Evolutionary conservation across 2,113 vertebrate species (phyloP).

Genomic region (Pipa parva): DNA sequence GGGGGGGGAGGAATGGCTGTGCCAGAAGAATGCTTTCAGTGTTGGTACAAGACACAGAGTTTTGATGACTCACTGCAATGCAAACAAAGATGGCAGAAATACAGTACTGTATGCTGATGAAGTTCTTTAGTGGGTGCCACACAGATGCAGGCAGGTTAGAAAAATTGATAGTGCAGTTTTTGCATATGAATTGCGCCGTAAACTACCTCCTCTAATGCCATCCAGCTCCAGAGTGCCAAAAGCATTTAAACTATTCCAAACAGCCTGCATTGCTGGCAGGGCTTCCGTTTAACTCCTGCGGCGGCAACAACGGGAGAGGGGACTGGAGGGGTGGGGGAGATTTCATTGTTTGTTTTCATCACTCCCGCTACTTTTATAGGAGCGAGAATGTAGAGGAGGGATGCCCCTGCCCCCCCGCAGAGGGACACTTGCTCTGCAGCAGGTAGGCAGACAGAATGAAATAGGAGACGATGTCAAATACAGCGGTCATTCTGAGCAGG

Average conservation of each 20-base stretch:
- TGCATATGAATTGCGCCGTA: constrained; percentile 72
- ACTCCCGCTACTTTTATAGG: neutral
- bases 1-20: constrained; percentile 57
- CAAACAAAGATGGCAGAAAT: constrained; percentile 82
- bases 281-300: constrained; percentile 42
- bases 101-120: constrained; percentile 67
- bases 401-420: neutral
- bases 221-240: constrained; percentile 63
- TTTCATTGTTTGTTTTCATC: constrained; percentile 1
- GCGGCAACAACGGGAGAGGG: neutral
- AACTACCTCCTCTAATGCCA: constrained; percentile 63
- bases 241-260: constrained; percentile 73
- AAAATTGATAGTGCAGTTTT: constrained; percentile 64
- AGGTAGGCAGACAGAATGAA: constrained; percentile 7
- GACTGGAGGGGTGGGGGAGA: neutral
- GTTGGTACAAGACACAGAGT: constrained; percentile 76
- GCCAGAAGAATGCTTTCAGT: constrained; percentile 73
- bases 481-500: too few relatives aligned
- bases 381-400: neutral
- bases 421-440: constrained; percentile 19
- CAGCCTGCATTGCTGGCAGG: constrained; percentile 66
- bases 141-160: constrained; percentile 61
- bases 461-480: too few relatives aligned
- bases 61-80: constrained; percentile 80
- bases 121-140: constrained; percentile 63